Evolutionary conservation across 2,113 vertebrate genomes (phyloP).

Genomic region (Fulmarus glacialis): DNA sequence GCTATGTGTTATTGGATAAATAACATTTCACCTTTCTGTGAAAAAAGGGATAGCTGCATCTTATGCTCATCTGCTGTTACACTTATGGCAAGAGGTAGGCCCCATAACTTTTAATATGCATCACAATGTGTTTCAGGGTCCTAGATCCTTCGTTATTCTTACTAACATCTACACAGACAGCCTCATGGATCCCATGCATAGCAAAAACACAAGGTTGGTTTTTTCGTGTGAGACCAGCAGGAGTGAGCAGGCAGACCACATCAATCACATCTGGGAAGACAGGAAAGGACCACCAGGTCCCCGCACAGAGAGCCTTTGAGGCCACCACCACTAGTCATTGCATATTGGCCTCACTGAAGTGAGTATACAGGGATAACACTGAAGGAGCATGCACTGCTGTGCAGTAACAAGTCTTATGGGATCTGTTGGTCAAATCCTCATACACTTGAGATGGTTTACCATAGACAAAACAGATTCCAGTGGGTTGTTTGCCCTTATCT

Average conservation of each 20-base stretch:
- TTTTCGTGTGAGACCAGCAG: not conserved
- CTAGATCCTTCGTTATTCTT: not conserved
- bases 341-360: not conserved
- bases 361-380: too few relatives aligned
- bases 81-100: not conserved
- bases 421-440: not conserved
- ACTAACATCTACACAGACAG: not conserved
- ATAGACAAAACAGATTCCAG: not conserved
- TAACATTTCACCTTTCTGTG: not conserved
- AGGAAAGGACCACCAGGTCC: not conserved
- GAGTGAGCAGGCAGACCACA: not conserved
- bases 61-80: not conserved
- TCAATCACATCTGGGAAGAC: not conserved
- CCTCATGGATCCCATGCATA: not conserved
- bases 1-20: not conserved
- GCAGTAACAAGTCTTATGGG: not conserved
- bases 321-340: accelerated
- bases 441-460: not conserved
- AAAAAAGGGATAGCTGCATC: not conserved
- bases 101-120: not conserved
- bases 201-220: not conserved
- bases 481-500: not conserved
- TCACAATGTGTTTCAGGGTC: not conserved
- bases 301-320: not conserved
- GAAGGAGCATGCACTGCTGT: not conserved